Base-by-base conservation (phyloP, 1,140 invertebrate species). In the Aphaenogaster floridana region DNA sequence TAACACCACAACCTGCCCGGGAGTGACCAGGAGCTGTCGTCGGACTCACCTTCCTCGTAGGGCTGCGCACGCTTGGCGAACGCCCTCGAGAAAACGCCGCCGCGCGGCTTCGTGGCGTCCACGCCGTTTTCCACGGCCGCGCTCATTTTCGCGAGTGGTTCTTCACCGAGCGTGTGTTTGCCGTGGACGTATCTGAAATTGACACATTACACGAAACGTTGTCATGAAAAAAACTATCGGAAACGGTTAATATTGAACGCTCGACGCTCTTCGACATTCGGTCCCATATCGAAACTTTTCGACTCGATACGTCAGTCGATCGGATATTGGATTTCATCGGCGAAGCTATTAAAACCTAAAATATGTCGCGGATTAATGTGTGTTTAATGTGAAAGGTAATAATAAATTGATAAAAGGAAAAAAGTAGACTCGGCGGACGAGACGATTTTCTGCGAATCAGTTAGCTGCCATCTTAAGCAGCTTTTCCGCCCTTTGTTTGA, bases 21-120 rank as follows among this genome's bases (percentile, higher is more conserved):
- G 13, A 54, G 39, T 76, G 85, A 81, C 54, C 76, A 77, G 69
- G 17, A 7, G 36, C 69, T 77, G 48, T 80, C 71, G 45, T 68
- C 71, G 86, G 74, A 94, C 94, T 95, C 93, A 95, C 94, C 94
- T 94, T 95, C 94, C 90, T 95, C 94, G 89, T 94, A 91, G 87
- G 94, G 94, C 85, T 94, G 94, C 86, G 93, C 94, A 84, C 94
- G 93, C 84, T 94, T 95, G 54, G 94, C 93, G 74, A 95, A 95
- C 86, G 94, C 94, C 79, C 93, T 93, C 90, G 94, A 94, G 92
- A 95, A 95, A 61, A 93, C 93, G 71, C 93, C 94, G 34, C 92
- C 94, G 42, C 92, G 93, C 84, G 94, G 87, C 90, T 95, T 94
- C 71, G 93, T 89, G 74, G 93, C 88, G 86, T 94, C 93, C 86